Evolutionary conservation across 2,113 vertebrate genomes (phyloP).

Genomic region (Cochlearius cochlearius): DNA sequence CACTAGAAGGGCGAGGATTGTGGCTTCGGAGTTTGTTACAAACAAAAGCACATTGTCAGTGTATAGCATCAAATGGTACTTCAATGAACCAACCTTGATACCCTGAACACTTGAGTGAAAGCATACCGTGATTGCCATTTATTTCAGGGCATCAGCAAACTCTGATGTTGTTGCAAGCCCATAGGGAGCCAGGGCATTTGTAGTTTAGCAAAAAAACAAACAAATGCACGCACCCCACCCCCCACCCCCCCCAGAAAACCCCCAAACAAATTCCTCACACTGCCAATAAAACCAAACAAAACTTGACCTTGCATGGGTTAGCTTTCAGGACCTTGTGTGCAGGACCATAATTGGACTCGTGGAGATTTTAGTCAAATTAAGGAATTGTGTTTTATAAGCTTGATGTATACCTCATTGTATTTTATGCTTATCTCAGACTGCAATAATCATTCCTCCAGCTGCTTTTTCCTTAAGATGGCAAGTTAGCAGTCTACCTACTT

Average conservation of each 20-base stretch:
- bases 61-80: constrained; percentile 57
- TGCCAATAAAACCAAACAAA: neutral
- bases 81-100: constrained; percentile 47
- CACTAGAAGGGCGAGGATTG: constrained; percentile 60
- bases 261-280: neutral
- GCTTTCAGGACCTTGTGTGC: neutral
- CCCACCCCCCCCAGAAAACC: neutral
- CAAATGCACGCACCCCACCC: neutral
- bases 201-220: neutral
- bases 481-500: constrained; percentile 49
- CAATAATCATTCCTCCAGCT: neutral
- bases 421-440: neutral
- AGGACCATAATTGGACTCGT: neutral
- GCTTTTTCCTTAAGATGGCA: constrained; percentile 35
- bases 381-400: neutral
- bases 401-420: neutral
- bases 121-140: neutral
- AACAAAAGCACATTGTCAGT: constrained; percentile 69
- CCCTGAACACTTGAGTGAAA: constrained; percentile 49
- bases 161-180: constrained; percentile 14
- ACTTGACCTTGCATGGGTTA: neutral
- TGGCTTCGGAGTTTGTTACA: constrained; percentile 57
- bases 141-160: constrained; percentile 27
- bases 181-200: neutral
- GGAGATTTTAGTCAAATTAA: constrained; percentile 10